phyloP scores from a whole-genome alignment of 1,140 invertebrate genomes.

The Helicoverpa zea region DNA sequence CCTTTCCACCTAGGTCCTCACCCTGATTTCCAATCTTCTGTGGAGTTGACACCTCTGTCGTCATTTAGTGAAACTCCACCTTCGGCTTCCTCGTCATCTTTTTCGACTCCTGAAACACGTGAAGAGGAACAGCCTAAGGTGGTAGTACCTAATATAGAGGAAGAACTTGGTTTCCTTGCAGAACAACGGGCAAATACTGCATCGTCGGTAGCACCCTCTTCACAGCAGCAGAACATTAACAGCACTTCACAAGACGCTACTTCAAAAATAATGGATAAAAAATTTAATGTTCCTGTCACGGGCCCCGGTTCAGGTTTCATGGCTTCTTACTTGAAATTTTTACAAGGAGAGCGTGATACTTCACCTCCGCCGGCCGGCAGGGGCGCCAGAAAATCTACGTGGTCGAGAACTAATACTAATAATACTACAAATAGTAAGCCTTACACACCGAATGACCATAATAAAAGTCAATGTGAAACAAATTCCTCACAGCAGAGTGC shows the following conservation, averaged over 20 bases:
- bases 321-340: slow-evolving; percentile 94
- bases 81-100: slow-evolving; percentile 86
- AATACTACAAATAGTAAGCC: slow-evolving; percentile 77
- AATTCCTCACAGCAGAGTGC: slow-evolving; percentile 74
- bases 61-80: slow-evolving; percentile 88
- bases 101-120: slow-evolving; percentile 86
- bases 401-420: slow-evolving; percentile 87
- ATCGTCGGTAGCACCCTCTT: slow-evolving; percentile 86
- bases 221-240: slow-evolving; percentile 85
- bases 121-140: slow-evolving; percentile 92
- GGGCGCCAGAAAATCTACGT: slow-evolving; percentile 89
- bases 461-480: slow-evolving; percentile 73
- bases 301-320: slow-evolving; percentile 92
- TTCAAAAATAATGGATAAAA: slow-evolving; percentile 86
- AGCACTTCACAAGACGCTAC: slow-evolving; percentile 82
- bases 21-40: slow-evolving; percentile 89
- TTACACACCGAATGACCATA: slow-evolving; percentile 76
- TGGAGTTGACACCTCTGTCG: slow-evolving; percentile 89
- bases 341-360: slow-evolving; percentile 93
- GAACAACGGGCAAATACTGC: slow-evolving; percentile 88
- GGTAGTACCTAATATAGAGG: slow-evolving; percentile 94
- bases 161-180: slow-evolving; percentile 93
- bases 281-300: slow-evolving; percentile 87
- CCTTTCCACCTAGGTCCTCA: slow-evolving; percentile 90
- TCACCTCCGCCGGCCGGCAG: slow-evolving; percentile 91